phyloP scores from a whole-genome alignment of 1,140 invertebrate species.

The Anastrepha ludens region DNA sequence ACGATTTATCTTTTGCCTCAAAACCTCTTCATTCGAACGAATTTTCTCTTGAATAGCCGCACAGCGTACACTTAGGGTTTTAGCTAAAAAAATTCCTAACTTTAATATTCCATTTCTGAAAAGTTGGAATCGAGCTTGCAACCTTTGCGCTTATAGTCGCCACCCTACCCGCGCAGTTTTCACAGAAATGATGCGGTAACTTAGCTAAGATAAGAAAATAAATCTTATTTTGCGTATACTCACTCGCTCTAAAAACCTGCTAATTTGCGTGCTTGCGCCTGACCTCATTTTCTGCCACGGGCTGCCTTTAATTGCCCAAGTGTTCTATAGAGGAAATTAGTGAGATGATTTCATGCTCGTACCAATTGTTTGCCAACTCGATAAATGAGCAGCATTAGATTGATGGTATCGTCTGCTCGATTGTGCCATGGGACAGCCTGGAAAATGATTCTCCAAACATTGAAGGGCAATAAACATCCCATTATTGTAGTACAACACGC shows the following conservation, averaged over 20 bases:
- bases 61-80: too few species aligned
- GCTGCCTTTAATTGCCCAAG: background rate
- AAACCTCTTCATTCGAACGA: too few species aligned
- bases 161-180: too few species aligned
- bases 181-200: too few species aligned
- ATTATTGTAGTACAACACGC: conserved; percentile 1
- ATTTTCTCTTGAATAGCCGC: too few species aligned
- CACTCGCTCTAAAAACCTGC: too few species aligned
- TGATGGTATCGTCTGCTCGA: background rate
- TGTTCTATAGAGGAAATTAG: background rate
- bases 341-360: background rate
- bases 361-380: background rate
- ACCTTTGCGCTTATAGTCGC: too few species aligned
- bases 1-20: too few species aligned
- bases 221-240: background rate
- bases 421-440: background rate
- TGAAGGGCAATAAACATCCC: background rate
- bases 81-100: too few species aligned
- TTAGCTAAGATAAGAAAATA: too few species aligned
- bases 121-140: too few species aligned
- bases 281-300: background rate
- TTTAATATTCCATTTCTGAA: too few species aligned
- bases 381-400: conserved; percentile 11
- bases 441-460: background rate
- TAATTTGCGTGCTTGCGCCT: background rate